Percentiles rank a stretch among this genome's conserved stretches.
phyloP scores from a whole-genome alignment of 2,113 vertebrate genomes.

The Circaetus gallicus region DNA sequence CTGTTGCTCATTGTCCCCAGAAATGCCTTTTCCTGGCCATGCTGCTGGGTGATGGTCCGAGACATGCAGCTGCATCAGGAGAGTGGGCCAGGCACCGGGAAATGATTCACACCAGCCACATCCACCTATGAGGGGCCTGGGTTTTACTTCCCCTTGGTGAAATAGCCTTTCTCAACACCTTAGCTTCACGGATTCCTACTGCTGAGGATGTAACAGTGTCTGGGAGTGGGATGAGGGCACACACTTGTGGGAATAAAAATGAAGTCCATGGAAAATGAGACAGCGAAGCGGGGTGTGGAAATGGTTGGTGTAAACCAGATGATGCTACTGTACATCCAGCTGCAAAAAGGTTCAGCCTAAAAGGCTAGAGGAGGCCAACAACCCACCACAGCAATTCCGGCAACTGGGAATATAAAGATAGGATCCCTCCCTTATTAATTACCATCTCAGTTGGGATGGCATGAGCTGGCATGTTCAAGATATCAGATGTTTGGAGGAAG shows the following conservation, averaged over 20 bases:
- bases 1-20: neutral
- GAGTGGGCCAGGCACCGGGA: neutral
- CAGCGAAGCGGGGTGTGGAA: neutral
- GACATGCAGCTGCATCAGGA: accelerated
- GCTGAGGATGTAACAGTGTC: neutral
- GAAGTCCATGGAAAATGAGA: neutral
- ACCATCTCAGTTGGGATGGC: neutral
- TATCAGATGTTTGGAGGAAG: conserved; percentile 5
- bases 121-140: accelerated
- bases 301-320: neutral
- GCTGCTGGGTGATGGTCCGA: neutral
- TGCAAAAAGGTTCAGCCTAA: neutral
- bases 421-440: neutral
- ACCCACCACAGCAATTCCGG: neutral
- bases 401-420: neutral
- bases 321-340: neutral
- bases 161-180: neutral
- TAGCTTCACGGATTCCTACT: neutral
- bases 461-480: neutral
- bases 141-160: neutral
- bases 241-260: neutral
- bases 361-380: neutral
- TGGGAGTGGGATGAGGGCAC: neutral
- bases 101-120: accelerated
- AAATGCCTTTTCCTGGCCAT: neutral